These are phyloP conservation scores for Cryptotermes secundus DNA, from an alignment of 1,140 invertebrate species.

Conservation along the genomic window DNA sequence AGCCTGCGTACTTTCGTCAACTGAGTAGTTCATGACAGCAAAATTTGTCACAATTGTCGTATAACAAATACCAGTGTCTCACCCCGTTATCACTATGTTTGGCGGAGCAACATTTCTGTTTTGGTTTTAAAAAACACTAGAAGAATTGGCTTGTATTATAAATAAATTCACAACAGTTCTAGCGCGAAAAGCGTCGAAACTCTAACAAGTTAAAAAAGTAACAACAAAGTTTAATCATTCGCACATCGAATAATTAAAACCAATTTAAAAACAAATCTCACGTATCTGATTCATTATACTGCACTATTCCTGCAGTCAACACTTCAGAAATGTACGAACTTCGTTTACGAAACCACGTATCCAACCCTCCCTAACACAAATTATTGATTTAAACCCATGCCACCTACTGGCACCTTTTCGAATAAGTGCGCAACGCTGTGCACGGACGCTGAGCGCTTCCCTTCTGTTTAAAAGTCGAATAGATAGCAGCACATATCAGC, in stretches of 20 bases:
- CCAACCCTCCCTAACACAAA: background rate
- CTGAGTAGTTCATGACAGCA: background rate
- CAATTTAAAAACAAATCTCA: background rate
- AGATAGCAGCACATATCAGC: background rate
- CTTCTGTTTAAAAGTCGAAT: background rate
- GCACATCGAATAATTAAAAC: background rate
- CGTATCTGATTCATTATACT: background rate
- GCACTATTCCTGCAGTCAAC: background rate
- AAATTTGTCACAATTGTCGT: background rate
- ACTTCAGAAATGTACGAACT: background rate
- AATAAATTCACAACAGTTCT: background rate
- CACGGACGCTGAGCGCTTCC: background rate
- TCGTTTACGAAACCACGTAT: background rate
- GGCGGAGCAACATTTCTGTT: background rate
- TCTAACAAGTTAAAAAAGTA: background rate
- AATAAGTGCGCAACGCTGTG: background rate
- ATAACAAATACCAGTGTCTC: background rate
- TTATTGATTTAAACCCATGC: constrained; percentile 3
- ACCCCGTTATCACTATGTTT: background rate
- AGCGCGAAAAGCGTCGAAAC: background rate
- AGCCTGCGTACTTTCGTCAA: background rate
- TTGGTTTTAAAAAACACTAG: background rate
- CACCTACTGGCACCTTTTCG: background rate
- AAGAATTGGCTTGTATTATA: background rate
- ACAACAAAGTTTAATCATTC: background rate